Percentiles rank a stretch among this genome's conserved stretches.
phyloP scores from a whole-genome alignment of 2,888 invertebrate genomes.

The Rhimphoctona megacephalus region DNA sequence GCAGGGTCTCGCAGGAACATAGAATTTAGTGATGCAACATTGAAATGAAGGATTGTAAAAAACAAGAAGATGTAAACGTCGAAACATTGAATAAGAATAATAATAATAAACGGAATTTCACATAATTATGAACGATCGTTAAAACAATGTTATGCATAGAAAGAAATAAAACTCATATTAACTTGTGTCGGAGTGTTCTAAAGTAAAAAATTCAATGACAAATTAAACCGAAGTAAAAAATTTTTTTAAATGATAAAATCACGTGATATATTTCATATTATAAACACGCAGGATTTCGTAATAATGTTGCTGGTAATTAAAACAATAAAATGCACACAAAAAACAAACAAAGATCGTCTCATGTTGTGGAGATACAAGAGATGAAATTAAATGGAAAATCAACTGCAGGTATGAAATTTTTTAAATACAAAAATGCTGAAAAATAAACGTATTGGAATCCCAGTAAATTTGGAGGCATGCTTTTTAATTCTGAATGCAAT shows the following conservation, averaged over 20 bases:
- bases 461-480: not conserved
- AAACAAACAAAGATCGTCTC: not conserved
- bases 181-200: not conserved
- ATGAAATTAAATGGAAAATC: not conserved
- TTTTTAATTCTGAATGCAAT: not conserved
- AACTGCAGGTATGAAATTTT: not conserved
- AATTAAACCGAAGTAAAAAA: not conserved
- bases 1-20: not conserved
- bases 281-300: not conserved
- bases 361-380: not conserved
- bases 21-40: not conserved
- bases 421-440: not conserved
- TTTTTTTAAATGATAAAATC: not conserved
- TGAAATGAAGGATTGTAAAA: not conserved
- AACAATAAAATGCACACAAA: not conserved
- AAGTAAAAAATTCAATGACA: not conserved
- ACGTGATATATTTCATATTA: not conserved
- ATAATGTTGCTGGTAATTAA: not conserved
- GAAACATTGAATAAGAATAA: not conserved
- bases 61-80: not conserved
- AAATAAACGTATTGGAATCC: not conserved
- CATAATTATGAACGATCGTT: not conserved
- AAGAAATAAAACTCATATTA: not conserved
- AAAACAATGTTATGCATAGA: not conserved
- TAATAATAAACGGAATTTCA: not conserved